Evolutionary conservation across 2,113 vertebrate species (phyloP), one percentile per base, ranked within the genome.

Genomic region (Ctenodactylus gundi): DNA sequence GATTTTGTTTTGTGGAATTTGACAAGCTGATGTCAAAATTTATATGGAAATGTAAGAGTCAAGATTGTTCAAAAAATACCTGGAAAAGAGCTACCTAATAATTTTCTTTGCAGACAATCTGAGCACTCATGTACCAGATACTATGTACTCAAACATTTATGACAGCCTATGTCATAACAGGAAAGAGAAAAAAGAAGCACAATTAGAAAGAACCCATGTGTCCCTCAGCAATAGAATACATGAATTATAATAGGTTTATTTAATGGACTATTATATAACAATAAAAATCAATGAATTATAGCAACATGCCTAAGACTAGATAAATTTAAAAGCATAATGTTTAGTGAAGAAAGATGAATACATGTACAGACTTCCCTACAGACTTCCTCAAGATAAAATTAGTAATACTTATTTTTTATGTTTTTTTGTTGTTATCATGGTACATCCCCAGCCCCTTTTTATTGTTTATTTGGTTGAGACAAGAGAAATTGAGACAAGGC

Each of bases 121-220:
- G 3, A 53, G 53, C 18, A 82, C 5, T 41, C 76, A 46, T 20
- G 13, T 46, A 41, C 31, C 9, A 64, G 17, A 53, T 34, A 84
- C 2, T 44, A 36, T 18, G 12, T 88, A 46, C 23, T 91, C 34
- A 88, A 31, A 55, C 64, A 72, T 72, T 84, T 29, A 34, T 58
- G 64, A 9, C 20, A 91, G 15, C 5, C 46, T 91, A 91, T 13
- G 57, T 83, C 70, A 70, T 77, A 64, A 83, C 21, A 81, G 15
- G 11, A 77, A 91, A 93, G 49, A 83, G 7, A 64, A 83, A 77
- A 93, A 68, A 70, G 91, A 31, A 73, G 72, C 17, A 80, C 83
- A 82, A 41, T n/a, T 44, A 55, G 34, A 77, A 77, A 57, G 29
- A 83, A 51, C 34, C 3, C 20, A 18, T 1, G 17, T 39, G 64